These are phyloP conservation scores for Cacoxenus indagator DNA, from an alignment of 2,888 invertebrate genomes.

Conservation along the genomic window DNA sequence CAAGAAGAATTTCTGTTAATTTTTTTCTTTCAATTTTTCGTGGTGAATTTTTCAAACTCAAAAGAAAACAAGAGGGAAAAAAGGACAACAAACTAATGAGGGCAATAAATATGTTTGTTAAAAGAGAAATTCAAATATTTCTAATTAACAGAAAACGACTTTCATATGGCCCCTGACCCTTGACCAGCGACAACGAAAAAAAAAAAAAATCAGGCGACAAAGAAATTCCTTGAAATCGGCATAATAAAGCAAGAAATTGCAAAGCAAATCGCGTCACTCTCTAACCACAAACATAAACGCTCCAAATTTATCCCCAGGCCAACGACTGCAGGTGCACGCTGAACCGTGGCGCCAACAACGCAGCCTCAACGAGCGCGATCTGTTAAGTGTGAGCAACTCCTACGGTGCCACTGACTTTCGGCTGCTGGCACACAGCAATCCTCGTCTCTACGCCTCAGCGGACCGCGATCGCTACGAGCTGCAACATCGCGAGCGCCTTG, in stretches of 20 bases:
- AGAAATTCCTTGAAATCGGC: conserved; percentile 12
- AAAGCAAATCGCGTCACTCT: conserved; percentile 36
- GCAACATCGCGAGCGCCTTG: conserved; percentile 65
- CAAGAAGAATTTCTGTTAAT: conserved; percentile 34
- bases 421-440: conserved; percentile 56
- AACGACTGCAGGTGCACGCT: conserved; percentile 60
- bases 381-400: conserved; percentile 57
- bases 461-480: conserved; percentile 66
- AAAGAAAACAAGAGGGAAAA: conserved; percentile 30
- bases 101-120: conserved; percentile 30
- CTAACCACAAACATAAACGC: conserved; percentile 30
- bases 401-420: conserved; percentile 57
- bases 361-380: conserved; percentile 68
- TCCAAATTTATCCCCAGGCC: conserved; percentile 51
- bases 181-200: conserved; percentile 15
- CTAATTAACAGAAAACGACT: neutral
- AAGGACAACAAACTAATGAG: conserved; percentile 64
- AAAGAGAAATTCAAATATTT: neutral
- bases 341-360: conserved; percentile 68
- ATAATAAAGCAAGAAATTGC: conserved; percentile 3
- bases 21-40: conserved; percentile 30
- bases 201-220: conserved; percentile 35
- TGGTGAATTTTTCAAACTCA: conserved; percentile 19
- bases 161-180: neutral
- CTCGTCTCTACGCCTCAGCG: conserved; percentile 65